Evolutionary conservation across 2,888 invertebrate genomes (phyloP).

Genomic region (Drosophila anomelani): DNA sequence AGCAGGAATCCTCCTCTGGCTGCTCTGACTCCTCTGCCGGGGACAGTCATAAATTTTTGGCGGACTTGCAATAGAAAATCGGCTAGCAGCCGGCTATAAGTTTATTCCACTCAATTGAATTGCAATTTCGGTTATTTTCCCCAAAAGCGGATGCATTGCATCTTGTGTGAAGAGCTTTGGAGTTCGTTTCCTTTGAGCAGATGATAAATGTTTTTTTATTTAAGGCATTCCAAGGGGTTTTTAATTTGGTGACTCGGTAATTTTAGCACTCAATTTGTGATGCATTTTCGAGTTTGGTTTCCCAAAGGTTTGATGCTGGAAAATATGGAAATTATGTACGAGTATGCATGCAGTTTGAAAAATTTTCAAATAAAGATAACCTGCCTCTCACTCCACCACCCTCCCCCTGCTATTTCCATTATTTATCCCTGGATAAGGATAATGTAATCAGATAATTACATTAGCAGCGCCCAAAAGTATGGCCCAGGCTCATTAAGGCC

Average conservation of each 20-base stretch:
- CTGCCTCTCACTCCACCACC: background rate
- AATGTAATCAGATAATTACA: slow-evolving; percentile 50
- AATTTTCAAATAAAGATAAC: background rate
- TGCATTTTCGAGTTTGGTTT: slow-evolving; percentile 4
- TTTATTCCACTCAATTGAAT: slow-evolving; percentile 78
- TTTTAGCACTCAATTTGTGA: slow-evolving; percentile 5
- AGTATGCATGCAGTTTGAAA: background rate
- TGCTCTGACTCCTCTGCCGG: background rate
- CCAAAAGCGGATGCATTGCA: slow-evolving; percentile 23
- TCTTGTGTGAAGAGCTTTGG: slow-evolving; percentile 15
- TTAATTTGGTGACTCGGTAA: slow-evolving; percentile 13
- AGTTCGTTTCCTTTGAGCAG: slow-evolving; percentile 6
- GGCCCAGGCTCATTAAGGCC: slow-evolving; percentile 60
- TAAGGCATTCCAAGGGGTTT: slow-evolving; percentile 1
- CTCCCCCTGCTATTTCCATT: background rate
- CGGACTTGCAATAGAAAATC: slow-evolving; percentile 35
- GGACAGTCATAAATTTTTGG: slow-evolving; percentile 42
- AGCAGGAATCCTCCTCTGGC: background rate
- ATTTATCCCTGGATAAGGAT: background rate
- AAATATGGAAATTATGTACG: background rate
- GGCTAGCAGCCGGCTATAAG: slow-evolving; percentile 50
- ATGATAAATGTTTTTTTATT: slow-evolving; percentile 16
- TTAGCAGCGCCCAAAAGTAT: slow-evolving; percentile 52
- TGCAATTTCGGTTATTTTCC: slow-evolving; percentile 54
- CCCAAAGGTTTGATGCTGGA: background rate